Evolutionary conservation across 2,113 vertebrate genomes (phyloP).

Genomic region (Lophochroa leadbeateri): DNA sequence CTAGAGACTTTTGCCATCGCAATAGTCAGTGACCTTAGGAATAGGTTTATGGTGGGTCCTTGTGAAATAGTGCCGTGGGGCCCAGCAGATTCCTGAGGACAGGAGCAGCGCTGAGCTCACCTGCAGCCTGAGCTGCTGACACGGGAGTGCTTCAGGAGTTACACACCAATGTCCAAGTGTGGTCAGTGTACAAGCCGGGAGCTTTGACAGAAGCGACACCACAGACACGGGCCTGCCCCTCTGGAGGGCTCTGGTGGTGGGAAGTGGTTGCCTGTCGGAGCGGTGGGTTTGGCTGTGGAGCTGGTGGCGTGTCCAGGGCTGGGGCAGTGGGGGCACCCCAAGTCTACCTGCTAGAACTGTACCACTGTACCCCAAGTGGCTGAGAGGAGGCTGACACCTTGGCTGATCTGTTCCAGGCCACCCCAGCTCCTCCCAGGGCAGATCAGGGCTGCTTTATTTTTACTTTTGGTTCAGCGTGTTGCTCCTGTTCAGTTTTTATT

Average conservation of each 20-base stretch:
- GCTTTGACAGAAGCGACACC: neutral
- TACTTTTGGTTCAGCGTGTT: neutral
- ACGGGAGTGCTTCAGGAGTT: neutral
- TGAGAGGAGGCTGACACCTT: neutral
- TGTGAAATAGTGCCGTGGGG: neutral
- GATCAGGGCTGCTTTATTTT: neutral
- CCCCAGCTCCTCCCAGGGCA: neutral
- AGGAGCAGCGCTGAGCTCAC: neutral
- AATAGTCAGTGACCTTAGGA: neutral
- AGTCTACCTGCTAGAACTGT: neutral
- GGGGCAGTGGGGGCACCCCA: neutral
- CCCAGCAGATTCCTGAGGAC: neutral
- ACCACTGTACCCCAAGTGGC: rapidly evolving
- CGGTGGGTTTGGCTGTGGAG: neutral
- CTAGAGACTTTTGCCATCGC: neutral
- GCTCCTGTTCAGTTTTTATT: constrained; percentile 54
- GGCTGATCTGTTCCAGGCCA: neutral
- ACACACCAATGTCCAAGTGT: rapidly evolving
- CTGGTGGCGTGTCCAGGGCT: neutral
- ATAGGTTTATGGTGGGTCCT: neutral
- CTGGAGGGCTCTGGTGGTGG: too few relatives aligned
- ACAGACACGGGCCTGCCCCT: neutral
- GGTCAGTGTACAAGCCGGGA: too few relatives aligned
- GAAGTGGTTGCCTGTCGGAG: neutral
- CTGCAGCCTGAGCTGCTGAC: neutral